Evolutionary conservation across 2,888 invertebrate genomes (phyloP).

Genomic region (Nebria brevicollis): DNA sequence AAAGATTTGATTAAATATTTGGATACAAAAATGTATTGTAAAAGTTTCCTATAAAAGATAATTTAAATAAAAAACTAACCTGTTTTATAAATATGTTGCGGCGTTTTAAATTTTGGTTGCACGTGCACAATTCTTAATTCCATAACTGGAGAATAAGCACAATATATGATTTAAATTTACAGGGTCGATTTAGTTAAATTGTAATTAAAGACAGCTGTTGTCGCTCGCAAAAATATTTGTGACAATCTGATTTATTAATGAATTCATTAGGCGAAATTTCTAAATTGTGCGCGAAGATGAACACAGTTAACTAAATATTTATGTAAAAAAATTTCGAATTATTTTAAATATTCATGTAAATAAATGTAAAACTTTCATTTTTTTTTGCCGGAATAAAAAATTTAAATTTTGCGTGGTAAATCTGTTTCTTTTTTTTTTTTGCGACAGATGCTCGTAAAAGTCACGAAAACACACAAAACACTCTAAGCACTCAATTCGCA

Average conservation of each 20-base stretch:
- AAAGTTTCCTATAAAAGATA: too few relatives aligned
- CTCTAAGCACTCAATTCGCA: background rate
- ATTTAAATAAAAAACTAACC: constrained; percentile 22
- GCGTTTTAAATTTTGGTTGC: constrained; percentile 55
- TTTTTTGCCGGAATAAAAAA: background rate
- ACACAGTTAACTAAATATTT: constrained; percentile 3
- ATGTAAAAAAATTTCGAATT: background rate
- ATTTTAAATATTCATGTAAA: constrained; percentile 9
- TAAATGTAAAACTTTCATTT: background rate
- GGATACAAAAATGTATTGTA: too few relatives aligned
- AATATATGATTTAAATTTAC: background rate
- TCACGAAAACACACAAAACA: background rate
- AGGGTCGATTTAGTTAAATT: constrained; percentile 42
- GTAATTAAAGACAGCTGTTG: constrained; percentile 1
- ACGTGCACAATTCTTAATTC: constrained; percentile 57
- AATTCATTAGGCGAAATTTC: background rate
- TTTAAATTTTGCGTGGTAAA: background rate
- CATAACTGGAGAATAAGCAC: constrained; percentile 50
- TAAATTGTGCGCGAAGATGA: background rate
- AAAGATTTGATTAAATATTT: too few relatives aligned
- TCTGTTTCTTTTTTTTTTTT: background rate
- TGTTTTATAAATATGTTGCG: constrained; percentile 29
- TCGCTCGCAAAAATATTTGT: constrained; percentile 2
- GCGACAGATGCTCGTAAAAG: too few relatives aligned
- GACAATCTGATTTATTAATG: background rate